Evolutionary conservation across 2,797 vertebrate species (phyloP).

Genomic region (Dermochelys coriacea): DNA sequence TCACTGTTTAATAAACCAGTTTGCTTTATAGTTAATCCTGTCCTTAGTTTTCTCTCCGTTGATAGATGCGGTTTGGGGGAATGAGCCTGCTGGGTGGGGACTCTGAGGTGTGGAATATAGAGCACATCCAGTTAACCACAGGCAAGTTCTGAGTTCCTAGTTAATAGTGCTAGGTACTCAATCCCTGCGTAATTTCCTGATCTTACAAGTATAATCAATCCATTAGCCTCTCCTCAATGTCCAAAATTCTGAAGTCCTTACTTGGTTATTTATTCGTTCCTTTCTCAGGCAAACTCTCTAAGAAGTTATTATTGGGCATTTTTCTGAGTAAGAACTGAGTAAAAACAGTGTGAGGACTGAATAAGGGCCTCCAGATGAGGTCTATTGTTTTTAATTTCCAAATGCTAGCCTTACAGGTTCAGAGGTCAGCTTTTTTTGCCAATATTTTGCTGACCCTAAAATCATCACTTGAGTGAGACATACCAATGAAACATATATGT

Average conservation of each 20-base stretch:
- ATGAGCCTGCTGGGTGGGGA: too few species aligned
- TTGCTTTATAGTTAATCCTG: too few species aligned
- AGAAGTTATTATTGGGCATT: neutral
- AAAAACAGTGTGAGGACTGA: neutral
- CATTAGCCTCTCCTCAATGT: rapidly evolving
- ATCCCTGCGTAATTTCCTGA: neutral
- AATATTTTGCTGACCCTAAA: constrained; percentile 43
- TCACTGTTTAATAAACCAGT: too few species aligned
- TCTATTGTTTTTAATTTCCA: constrained; percentile 42
- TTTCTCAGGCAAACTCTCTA: neutral
- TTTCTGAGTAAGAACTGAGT: neutral
- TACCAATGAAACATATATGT: constrained; percentile 18
- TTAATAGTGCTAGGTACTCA: neutral
- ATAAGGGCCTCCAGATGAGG: neutral
- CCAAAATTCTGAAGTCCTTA: neutral
- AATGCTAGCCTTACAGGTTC: neutral
- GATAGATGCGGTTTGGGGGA: too few species aligned
- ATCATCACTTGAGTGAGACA: constrained; percentile 27
- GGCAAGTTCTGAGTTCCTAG: too few species aligned
- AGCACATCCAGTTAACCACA: too few species aligned
- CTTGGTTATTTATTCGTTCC: neutral
- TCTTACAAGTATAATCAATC: neutral
- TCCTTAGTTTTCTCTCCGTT: too few species aligned
- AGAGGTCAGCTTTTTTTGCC: neutral
- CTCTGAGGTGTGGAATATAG: too few species aligned